Base-by-base conservation (phyloP, 1,140 invertebrate genomes). In the Asbolus verrucosus region DNA sequence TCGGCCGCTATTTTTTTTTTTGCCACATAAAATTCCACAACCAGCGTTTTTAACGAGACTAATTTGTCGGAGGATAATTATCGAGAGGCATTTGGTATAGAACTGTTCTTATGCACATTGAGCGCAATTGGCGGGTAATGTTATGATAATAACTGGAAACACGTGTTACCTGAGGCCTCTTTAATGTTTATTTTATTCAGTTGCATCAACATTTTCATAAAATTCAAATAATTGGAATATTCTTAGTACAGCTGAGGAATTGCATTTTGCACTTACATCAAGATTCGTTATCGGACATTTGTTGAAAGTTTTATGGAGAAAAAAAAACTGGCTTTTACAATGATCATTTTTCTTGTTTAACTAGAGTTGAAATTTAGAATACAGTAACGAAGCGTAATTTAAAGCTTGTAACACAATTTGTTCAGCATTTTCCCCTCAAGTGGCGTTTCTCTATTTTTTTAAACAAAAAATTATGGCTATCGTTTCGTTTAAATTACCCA, bases 1-100 rank as follows among this genome's bases (percentile, higher is more conserved):
- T n/a, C n/a, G n/a, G n/a, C n/a, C n/a, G n/a, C n/a, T n/a, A n/a
- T n/a, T n/a, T n/a, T n/a, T n/a, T 63, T 63, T 63, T 38, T 19
- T 63, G 19, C 21, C 60, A 13, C 30, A 18, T 63, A 38, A 63
- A 63, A 63, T 39, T 63, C 6, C 60, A 16, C 18, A 38, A 63
- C 38, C 31, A 63, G 60, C 39, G 60, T 63, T 63, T 63, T 63
- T 63, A 63, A 63, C 60, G 60, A 39, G 60, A 11, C 33, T 39
- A 18, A 38, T 39, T 63, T 39, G 60, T 63, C 31, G 60, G 60
- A 13, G 39, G 15, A 43, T 43, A 16, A 43, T 43, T 43, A 43
- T 43, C 11, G 39, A 16, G 39, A 16, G 3, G 13, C 39, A 43
- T 43, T 43, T 43, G 3, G 39, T 11, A 38, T 38, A 38, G 4